Evolutionary conservation across 2,888 invertebrate species (phyloP), one percentile per base, ranked within the genome.

Genomic region (Agrochola macilenta): DNA sequence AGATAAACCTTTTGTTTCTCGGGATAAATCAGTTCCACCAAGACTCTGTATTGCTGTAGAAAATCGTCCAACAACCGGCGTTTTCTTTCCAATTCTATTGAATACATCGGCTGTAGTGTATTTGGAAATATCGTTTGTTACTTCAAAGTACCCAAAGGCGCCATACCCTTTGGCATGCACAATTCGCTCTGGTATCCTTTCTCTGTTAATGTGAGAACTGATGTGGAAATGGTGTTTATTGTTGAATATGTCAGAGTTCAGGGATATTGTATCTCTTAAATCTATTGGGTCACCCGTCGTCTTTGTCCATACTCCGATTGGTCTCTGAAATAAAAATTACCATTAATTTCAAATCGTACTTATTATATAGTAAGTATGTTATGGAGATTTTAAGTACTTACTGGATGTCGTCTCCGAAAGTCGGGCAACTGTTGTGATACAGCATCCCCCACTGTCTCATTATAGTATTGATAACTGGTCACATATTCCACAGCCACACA

Each of bases 91-190:
- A 65, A 97, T 93, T 46, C 92, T 89, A 68, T 97, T 95, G 90
- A 98, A 98, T 1, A 97, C 89, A 75, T 96, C 96, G 0, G 98
- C 97, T 87, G 97, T 97, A 35, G 94, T 94, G 87, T 97, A 97
- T 85, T 97, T 93, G 1, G 95, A 95, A 74, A 98, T 98, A 91
- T 98, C 98, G 89, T 98, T 97, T 0, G 98, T 98, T 0, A 98
- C 98, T 93, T 98, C 98, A 88, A 98, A 98, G 90, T 98, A 98
- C 5, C 98, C 98, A 91, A 98, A 98, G 1, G 98, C 98, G 46
- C 98, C 98, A 66, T 98, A 98, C 81, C 99, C 99, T 95, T 99
- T 99, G 2, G 99, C 99, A 93, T 99, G 99, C 0, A 99, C 99
- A 0, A 99, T 98, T 86, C 99, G 97, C 92, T 99, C 99, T 0